Base-by-base conservation (phyloP, 2,113 vertebrate genomes). In the Hyperoodon ampullatus region DNA sequence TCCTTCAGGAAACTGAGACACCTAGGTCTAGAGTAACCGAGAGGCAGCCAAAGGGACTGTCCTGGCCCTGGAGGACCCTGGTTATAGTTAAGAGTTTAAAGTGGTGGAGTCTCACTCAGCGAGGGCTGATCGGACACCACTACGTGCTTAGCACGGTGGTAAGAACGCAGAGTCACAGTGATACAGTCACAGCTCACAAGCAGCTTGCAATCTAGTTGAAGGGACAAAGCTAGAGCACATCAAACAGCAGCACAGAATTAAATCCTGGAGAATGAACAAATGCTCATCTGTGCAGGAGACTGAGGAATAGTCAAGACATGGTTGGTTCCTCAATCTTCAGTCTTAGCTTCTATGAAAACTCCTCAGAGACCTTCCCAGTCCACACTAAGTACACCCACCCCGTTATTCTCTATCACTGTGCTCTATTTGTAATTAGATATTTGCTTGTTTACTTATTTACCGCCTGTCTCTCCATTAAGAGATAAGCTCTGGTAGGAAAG, bases 1-100 rank as follows among this genome's bases (percentile, higher is more conserved):
- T 30, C 60, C 61, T 90, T 86, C 58, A 53, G 80, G 89, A 93
- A 96, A 96, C 12, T 8, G 85, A 68, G 89, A 84, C 10, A 58
- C 8, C 21, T n/a, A 60, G 23, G 83, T 85, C 33, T 78, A 63
- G 28, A 91, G 24, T 16, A 81, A 84, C 12, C 50, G 35, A 88
- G 60, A 92, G 72, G 81, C 87, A 85, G 53, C 26, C 18, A 47
- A 70, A n/a, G 80, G 19, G 26, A 55, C 39, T 75, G 30, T 47
- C 66, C 33, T 50, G 63, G 33, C 44, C n/a, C 30, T 28, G 15
- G 55, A 61, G 63, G 42, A 42, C 55, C 70, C 86, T 68, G 33
- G 87, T 53, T 61, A 70, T 44, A 39, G 44, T 15, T 35, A 16
- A 19, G 28, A 26, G 42, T 75, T 35, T 39, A 35, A 60, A 85